phyloP scores from a whole-genome alignment of 2,113 vertebrate genomes.

The Burhinus bistriatus region DNA sequence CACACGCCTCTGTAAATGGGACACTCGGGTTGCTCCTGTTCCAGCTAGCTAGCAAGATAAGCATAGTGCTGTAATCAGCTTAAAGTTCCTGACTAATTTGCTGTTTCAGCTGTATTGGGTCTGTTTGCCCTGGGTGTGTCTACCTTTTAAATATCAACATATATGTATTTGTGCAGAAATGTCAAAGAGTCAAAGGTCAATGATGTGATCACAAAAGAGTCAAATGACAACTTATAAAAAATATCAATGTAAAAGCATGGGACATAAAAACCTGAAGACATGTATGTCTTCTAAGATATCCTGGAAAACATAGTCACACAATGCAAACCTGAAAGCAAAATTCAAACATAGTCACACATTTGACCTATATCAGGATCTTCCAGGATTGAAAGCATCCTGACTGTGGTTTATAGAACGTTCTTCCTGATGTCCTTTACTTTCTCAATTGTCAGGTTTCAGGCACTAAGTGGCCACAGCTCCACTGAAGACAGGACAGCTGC shows the following conservation, averaged over 20 bases:
- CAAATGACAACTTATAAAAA: background rate
- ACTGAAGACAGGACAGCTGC: background rate
- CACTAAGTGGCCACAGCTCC: background rate
- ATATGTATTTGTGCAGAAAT: background rate
- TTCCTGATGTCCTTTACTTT: background rate
- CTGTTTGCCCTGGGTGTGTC: background rate
- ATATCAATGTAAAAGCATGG: background rate
- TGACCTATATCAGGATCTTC: background rate
- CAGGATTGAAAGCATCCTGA: background rate
- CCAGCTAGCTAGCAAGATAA: background rate
- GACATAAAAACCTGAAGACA: background rate
- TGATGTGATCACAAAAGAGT: background rate
- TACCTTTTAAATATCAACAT: background rate
- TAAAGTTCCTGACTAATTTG: background rate
- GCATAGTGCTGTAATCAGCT: background rate
- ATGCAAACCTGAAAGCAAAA: background rate
- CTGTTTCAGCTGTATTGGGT: background rate
- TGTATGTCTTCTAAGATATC: background rate
- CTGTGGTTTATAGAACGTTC: background rate
- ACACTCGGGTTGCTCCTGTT: background rate
- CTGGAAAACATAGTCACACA: background rate
- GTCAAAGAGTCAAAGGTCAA: background rate
- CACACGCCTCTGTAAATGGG: background rate
- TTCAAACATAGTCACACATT: background rate
- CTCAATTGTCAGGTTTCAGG: background rate